Conservation (phyloP, 2,888 invertebrate genomes). For the Argyresthia albistria region DNA sequence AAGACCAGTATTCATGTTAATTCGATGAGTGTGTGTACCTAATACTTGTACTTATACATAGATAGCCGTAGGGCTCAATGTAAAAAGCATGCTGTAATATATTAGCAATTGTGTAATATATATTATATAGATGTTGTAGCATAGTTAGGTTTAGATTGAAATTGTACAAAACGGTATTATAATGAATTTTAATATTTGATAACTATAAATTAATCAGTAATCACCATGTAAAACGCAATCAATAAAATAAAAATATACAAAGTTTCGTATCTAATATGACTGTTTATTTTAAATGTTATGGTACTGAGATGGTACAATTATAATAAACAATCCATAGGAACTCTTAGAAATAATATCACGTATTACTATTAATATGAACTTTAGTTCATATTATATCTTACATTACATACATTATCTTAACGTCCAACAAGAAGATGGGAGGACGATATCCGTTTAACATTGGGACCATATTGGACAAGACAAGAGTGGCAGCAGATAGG, state of each 20-base stretch:
- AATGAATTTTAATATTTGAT: conserved; percentile 59
- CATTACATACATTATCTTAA: too few relatives aligned
- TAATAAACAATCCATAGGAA: too few relatives aligned
- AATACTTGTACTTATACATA: conserved; percentile 40
- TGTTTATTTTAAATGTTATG: background rate
- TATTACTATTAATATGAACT: too few relatives aligned
- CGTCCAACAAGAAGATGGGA: too few relatives aligned
- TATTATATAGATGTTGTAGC: conserved; percentile 58
- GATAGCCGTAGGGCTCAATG: conserved; percentile 50
- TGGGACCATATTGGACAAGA: too few relatives aligned
- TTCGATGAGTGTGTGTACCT: conserved; percentile 16
- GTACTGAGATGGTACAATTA: too few relatives aligned
- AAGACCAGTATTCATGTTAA: background rate
- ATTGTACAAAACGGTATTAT: conserved; percentile 67
- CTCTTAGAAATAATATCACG: too few relatives aligned
- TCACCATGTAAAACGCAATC: conserved; percentile 70
- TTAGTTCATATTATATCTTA: too few relatives aligned
- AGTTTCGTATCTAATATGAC: conserved; percentile 49
- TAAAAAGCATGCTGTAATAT: conserved; percentile 67
- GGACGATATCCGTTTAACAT: too few relatives aligned
- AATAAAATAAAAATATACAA: conserved; percentile 69
- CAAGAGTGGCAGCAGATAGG: too few relatives aligned
- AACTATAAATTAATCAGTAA: conserved; percentile 68
- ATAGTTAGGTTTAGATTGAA: conserved; percentile 66
- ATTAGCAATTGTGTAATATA: conserved; percentile 66